Evolutionary conservation across 2,888 invertebrate genomes (phyloP).

Genomic region (Epistrophe eligans): DNA sequence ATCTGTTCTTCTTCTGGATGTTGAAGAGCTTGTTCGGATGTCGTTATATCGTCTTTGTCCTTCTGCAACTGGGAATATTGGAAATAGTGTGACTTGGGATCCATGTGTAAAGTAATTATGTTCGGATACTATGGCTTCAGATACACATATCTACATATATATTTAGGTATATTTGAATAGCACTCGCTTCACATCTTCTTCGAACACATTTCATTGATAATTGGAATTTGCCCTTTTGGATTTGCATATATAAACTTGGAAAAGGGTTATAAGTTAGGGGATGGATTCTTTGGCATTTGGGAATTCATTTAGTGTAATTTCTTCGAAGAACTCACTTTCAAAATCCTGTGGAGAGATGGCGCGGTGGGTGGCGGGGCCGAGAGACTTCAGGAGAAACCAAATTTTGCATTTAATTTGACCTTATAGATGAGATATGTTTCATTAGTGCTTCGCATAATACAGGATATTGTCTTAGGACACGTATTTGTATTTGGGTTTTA

Average conservation of each 20-base stretch:
- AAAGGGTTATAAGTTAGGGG: constrained; percentile 38
- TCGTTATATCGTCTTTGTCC: constrained; percentile 71
- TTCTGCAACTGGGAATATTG: constrained; percentile 66
- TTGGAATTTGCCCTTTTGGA: constrained; percentile 71
- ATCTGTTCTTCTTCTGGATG: constrained; percentile 41
- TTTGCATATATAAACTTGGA: constrained; percentile 67
- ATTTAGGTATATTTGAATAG: constrained; percentile 64
- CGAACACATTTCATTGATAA: constrained; percentile 74
- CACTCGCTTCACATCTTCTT: constrained; percentile 61
- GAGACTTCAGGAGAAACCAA: constrained; percentile 4
- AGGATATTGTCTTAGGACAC: constrained; percentile 62
- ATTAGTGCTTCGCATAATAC: constrained; percentile 62
- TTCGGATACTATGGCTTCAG: constrained; percentile 53
- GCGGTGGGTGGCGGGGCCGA: not conserved
- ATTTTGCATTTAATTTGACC: constrained; percentile 76
- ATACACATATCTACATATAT: constrained; percentile 36
- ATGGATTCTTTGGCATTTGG: constrained; percentile 70
- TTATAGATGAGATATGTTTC: constrained; percentile 74
- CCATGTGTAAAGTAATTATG: constrained; percentile 71
- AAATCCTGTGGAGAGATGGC: not conserved
- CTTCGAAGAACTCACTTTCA: constrained; percentile 49
- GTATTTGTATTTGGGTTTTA: constrained; percentile 40
- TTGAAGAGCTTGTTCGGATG: constrained; percentile 69
- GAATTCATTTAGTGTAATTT: constrained; percentile 75
- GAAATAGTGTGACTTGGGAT: constrained; percentile 74